A percentile compares a stretch with the other conserved stretches of the same genome.
Conservation (phyloP, 37 sponge, comb jelly and placozoan genomes). For the Haliclona indistincta region DNA sequence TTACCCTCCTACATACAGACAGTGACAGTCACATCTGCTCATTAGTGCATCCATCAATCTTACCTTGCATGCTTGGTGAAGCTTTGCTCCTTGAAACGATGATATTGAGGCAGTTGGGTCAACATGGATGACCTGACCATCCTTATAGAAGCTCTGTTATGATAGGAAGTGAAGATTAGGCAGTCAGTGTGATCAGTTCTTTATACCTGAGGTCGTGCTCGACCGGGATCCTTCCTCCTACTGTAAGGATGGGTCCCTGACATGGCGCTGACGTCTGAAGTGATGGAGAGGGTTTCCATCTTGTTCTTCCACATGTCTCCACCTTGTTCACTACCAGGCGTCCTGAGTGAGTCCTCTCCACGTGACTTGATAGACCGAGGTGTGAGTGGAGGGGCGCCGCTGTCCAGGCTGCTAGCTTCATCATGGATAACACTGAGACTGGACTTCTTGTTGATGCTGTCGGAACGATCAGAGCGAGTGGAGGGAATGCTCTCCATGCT, state of each 20-base stretch:
- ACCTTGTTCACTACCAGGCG: background rate
- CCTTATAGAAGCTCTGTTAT: background rate
- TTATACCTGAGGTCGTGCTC: too few relatives aligned
- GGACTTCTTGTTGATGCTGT: constrained; percentile 4
- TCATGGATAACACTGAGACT: too few relatives aligned
- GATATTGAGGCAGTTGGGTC: background rate
- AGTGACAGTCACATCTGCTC: background rate
- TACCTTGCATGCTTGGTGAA: constrained; percentile 59
- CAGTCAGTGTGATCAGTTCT: too few relatives aligned
- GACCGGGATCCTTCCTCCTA: too few relatives aligned
- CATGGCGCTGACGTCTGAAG: too few relatives aligned
- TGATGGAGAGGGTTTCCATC: too few relatives aligned
- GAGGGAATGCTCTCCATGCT: constrained; percentile 27
- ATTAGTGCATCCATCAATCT: background rate
- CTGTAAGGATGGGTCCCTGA: too few relatives aligned
- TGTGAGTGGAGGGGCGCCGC: too few relatives aligned
- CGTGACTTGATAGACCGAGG: too few relatives aligned
- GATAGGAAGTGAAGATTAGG: too few relatives aligned
- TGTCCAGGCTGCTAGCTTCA: background rate
- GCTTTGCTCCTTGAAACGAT: background rate
- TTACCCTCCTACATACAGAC: constrained; percentile 56
- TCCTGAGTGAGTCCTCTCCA: background rate
- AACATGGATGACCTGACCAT: background rate
- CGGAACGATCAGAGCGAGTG: background rate
- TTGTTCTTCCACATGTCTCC: too few relatives aligned